These are phyloP conservation scores for Hydra vulgaris DNA, from an alignment of 30 jellyfish, hydroid and myxozoan genomes.

Conservation along the genomic window DNA sequence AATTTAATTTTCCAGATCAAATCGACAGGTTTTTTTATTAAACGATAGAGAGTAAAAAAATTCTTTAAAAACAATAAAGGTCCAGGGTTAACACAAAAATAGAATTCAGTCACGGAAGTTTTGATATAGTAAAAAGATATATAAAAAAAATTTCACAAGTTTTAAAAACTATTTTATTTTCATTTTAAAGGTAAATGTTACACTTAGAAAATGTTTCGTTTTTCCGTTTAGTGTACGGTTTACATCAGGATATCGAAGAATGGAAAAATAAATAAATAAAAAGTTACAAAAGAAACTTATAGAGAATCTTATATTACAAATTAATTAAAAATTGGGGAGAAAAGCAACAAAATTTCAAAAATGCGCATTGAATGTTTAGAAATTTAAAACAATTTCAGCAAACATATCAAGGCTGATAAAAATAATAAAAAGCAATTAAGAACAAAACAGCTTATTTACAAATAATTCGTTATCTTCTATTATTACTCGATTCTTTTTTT, in stretches of 20 bases:
- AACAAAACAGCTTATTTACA: not conserved
- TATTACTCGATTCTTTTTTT: conserved; percentile 6
- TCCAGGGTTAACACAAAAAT: too few relatives aligned
- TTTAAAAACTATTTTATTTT: not conserved
- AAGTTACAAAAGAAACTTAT: not conserved
- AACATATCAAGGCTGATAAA: not conserved
- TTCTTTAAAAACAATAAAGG: too few relatives aligned
- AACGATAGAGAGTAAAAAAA: too few relatives aligned
- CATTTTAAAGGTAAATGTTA: not conserved
- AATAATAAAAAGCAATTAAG: not conserved
- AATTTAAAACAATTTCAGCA: not conserved
- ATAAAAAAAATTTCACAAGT: not conserved
- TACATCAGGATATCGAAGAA: not conserved
- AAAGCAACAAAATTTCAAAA: not conserved
- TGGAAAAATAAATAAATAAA: not conserved
- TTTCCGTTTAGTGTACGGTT: not conserved
- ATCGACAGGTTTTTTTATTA: too few relatives aligned
- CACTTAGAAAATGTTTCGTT: not conserved
- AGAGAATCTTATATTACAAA: not conserved
- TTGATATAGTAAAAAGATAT: not conserved
- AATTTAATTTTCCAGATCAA: too few relatives aligned
- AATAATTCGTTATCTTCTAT: conserved; percentile 17
- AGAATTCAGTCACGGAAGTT: too few relatives aligned
- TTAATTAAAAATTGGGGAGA: not conserved
- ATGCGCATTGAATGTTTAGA: not conserved